Base-by-base conservation (phyloP, 92 coral and sea anemone species). In the Umimayanthus chanpuru region DNA sequence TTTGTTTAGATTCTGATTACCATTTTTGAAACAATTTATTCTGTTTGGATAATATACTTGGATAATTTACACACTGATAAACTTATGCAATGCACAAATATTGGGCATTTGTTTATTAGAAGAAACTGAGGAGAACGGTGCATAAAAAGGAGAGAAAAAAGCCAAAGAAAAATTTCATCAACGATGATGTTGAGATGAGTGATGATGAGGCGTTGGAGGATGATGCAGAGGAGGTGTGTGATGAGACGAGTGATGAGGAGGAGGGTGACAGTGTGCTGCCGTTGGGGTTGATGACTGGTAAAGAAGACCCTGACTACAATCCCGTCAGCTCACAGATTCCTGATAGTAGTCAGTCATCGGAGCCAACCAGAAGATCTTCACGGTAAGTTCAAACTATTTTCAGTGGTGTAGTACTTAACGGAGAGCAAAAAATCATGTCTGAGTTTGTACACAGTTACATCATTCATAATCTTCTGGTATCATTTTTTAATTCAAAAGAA, bases 271-370 rank as follows among this genome's bases (percentile, higher is more conserved):
- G 15, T 85, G 40, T 79, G 9, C 25, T 28, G 47, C 28, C 77
- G 25, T 29, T 83, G 77, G 71, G 91, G 29, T 71, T 70, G 73
- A 92, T 89, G 95, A 86, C 90, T n/a, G 86, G 93, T 18, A 92
- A 89, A 76, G 86, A 85, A 49, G 97, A 92, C 82, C 97, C 95
- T 55, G 90, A 94, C 67, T 94, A 91, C 64, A 82, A 85, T 79
- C 92, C 92, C 49, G 77, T 61, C 40, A 68, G 86, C 16, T 43
- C 77, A 0, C 76, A 82, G 64, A 39, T 28, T 29, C 40, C 18
- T 28, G 30, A 8, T 29, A 68, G 61, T 40, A 43, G 30, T 29
- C 64, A 66, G 76, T 14, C 64, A 20, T 81, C 82, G 39, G 58
- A 70, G 81, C 91, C 91, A 20, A 30, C 65, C 75, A 88, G 93